A percentile compares a stretch with the other conserved stretches of the same genome.
Conservation (phyloP, 2,888 invertebrate genomes). For the Agelastica alni region DNA sequence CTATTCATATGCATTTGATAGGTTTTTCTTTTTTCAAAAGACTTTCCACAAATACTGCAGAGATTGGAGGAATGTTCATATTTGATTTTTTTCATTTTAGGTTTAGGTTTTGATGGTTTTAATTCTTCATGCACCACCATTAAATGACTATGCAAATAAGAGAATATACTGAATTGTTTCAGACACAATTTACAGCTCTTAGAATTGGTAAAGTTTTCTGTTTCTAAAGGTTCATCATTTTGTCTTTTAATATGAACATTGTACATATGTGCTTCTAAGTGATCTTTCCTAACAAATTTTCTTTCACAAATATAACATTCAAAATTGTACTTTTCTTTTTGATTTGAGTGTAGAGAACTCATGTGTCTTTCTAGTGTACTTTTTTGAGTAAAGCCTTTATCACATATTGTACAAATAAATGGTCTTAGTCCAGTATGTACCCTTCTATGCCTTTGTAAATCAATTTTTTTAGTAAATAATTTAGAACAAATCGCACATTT, state of each 20-base stretch:
- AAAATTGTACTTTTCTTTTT: constrained; percentile 37
- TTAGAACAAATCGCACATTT: constrained; percentile 25
- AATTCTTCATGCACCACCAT: constrained; percentile 15
- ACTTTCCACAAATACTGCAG: constrained; percentile 30
- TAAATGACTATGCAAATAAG: constrained; percentile 24
- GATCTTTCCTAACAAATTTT: constrained; percentile 40
- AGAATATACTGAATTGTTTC: constrained; percentile 40
- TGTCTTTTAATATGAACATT: constrained; percentile 42
- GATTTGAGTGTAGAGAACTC: constrained; percentile 42
- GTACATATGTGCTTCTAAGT: constrained; percentile 39
- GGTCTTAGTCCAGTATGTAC: constrained; percentile 33
- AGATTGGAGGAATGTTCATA: constrained; percentile 21
- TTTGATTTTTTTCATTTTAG: constrained; percentile 11
- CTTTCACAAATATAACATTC: constrained; percentile 41
- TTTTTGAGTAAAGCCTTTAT: constrained; percentile 44
- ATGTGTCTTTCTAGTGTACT: constrained; percentile 44
- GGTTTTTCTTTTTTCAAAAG: constrained; percentile 27
- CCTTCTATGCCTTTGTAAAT: constrained; percentile 28
- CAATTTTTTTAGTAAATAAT: constrained; percentile 29
- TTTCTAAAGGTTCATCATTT: constrained; percentile 28
- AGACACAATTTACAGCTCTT: constrained; percentile 41
- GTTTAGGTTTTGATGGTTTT: constrained; percentile 9
- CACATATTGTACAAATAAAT: constrained; percentile 42
- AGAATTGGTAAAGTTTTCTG: constrained; percentile 2
- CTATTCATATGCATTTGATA: constrained; percentile 27